Conservation (phyloP, 2,113 vertebrate species). For the Pitta sordida region DNA sequence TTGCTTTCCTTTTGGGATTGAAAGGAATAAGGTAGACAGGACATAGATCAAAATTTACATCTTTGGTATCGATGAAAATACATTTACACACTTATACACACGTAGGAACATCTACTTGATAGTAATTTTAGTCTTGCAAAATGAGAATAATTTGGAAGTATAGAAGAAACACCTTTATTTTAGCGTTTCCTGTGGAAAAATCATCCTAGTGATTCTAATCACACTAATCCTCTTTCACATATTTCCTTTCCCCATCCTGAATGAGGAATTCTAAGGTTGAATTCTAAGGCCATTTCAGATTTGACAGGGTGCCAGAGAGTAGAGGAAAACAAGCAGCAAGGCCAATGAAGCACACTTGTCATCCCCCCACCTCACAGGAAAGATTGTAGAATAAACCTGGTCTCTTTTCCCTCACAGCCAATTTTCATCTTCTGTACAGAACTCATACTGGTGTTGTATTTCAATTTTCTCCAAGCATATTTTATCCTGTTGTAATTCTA, state of each 20-base stretch:
- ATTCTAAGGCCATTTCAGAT: constrained; percentile 7
- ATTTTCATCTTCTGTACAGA: constrained; percentile 16
- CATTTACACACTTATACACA: not conserved
- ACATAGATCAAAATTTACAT: not conserved
- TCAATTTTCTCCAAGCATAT: constrained; percentile 27
- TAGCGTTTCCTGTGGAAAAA: not conserved
- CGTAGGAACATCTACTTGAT: not conserved
- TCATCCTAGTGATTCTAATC: not conserved
- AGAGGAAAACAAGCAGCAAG: not conserved
- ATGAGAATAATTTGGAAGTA: not conserved
- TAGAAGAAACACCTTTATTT: not conserved
- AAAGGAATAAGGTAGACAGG: not conserved
- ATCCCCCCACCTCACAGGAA: not conserved
- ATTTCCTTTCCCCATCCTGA: not conserved
- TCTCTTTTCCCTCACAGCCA: constrained; percentile 8
- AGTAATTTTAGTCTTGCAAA: not conserved
- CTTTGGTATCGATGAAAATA: not conserved
- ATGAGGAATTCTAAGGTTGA: not conserved
- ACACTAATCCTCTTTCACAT: not conserved
- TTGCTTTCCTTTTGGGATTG: not conserved
- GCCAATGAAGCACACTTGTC: not conserved
- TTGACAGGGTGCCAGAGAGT: not conserved
- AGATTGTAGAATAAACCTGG: not conserved
- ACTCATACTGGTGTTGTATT: not conserved
- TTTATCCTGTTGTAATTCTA: not conserved